Evolutionary conservation across 2,888 invertebrate genomes (phyloP).

Genomic region (Hemaris fuciformis): DNA sequence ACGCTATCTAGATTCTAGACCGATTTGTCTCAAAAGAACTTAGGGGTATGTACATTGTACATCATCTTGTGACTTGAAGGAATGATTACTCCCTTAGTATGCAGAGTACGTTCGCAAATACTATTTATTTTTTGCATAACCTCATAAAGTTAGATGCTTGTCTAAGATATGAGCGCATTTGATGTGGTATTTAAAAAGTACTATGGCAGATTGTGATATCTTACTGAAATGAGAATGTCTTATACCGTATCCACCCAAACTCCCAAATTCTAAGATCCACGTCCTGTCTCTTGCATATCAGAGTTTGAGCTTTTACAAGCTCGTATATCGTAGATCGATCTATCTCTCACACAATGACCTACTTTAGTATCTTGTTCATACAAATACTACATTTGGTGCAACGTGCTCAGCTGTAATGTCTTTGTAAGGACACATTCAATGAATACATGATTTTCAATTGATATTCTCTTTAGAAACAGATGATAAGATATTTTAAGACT

Average conservation of each 20-base stretch:
- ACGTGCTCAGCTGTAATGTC: background rate
- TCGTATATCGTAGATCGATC: conserved; percentile 29
- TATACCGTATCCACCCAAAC: conserved; percentile 15
- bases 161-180: too few species aligned
- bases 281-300: conserved; percentile 24
- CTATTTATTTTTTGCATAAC: too few species aligned
- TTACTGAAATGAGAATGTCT: background rate
- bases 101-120: too few species aligned
- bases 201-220: too few species aligned
- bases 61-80: too few species aligned
- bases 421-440: background rate
- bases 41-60: too few species aligned
- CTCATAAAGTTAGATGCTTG: too few species aligned
- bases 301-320: conserved; percentile 33
- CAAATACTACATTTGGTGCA: background rate
- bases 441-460: background rate
- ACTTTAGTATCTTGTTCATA: conserved; percentile 9
- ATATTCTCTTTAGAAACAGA: background rate
- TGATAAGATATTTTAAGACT: too few species aligned
- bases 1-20: too few species aligned
- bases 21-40: too few species aligned
- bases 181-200: too few species aligned
- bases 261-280: background rate
- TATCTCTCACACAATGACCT: conserved; percentile 24
- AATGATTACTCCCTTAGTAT: too few species aligned